Conservation (phyloP, 2,113 vertebrate genomes). For the Gasterosteus nipponicus region DNA sequence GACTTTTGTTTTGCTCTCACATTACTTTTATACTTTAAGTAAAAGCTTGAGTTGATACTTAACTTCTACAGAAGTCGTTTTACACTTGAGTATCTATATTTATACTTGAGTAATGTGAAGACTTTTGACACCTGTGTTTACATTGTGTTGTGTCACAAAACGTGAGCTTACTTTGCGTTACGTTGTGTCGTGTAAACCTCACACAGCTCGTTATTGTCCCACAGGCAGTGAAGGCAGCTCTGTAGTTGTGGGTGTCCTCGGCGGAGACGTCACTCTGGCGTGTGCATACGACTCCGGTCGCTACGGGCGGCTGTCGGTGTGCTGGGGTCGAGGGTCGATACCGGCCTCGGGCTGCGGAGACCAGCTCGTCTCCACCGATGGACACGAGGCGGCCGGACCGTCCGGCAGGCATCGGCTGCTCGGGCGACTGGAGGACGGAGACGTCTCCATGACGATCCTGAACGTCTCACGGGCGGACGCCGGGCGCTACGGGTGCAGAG, state of each 20-base stretch:
- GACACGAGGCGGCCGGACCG: accelerated
- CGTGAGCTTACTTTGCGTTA: too few relatives aligned
- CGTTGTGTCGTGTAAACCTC: background rate
- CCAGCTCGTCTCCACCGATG: constrained; percentile 6
- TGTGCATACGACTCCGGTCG: constrained; percentile 8
- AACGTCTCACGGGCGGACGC: constrained; percentile 14
- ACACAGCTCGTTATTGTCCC: background rate
- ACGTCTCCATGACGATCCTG: constrained; percentile 52
- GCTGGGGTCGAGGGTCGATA: constrained; percentile 29
- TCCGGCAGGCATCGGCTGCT: constrained; percentile 38
- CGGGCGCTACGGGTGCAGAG: constrained; percentile 49
- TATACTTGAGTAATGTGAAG: too few relatives aligned
- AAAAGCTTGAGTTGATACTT: too few relatives aligned
- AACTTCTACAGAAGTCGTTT: too few relatives aligned
- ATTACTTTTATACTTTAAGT: too few relatives aligned
- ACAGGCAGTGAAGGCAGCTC: background rate
- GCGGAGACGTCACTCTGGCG: constrained; percentile 26
- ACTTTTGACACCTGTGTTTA: too few relatives aligned
- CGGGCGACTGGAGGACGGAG: constrained; percentile 41
- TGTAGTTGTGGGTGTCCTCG: background rate
- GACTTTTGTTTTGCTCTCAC: too few relatives aligned
- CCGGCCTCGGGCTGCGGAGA: accelerated
- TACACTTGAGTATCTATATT: too few relatives aligned
- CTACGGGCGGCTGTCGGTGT: accelerated
- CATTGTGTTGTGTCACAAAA: too few relatives aligned